A percentile compares a stretch with the other conserved stretches of the same genome.
These are phyloP conservation scores for Allobates femoralis DNA, from an alignment of 2,797 vertebrate species.

Conservation along the genomic window DNA sequence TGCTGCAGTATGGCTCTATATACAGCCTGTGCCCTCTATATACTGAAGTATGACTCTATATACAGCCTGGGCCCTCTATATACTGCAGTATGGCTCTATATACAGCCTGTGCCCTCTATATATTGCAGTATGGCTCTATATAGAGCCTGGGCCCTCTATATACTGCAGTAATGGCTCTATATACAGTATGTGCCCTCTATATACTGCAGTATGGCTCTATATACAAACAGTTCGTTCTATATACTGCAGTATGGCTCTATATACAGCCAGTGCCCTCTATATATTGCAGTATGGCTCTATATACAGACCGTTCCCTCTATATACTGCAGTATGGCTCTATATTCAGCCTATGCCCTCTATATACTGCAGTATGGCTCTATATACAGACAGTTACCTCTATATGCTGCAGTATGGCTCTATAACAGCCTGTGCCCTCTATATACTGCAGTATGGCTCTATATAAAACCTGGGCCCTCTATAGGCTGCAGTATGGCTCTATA, in stretches of 20 bases:
- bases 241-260: too few species aligned
- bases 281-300: neutral
- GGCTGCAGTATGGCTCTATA: too few species aligned
- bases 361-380: too few species aligned
- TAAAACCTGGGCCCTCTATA: neutral
- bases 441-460: neutral
- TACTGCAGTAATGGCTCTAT: too few species aligned
- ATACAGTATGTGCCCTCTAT: neutral
- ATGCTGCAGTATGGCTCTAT: neutral
- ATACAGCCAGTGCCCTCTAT: neutral
- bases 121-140: too few species aligned
- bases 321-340: neutral
- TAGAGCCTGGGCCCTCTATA: neutral
- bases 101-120: neutral
- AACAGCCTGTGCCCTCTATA: neutral
- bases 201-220: neutral
- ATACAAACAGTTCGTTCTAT: neutral
- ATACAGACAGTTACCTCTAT: too few species aligned
- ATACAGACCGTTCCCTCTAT: neutral
- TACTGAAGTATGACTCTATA: neutral
- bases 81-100: neutral
- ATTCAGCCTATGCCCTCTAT: neutral
- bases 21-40: neutral
- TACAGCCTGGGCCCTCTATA: neutral
- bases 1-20: too few species aligned